Base-by-base conservation (phyloP, 2,113 vertebrate species). In the Myxocyprinus asiaticus region DNA sequence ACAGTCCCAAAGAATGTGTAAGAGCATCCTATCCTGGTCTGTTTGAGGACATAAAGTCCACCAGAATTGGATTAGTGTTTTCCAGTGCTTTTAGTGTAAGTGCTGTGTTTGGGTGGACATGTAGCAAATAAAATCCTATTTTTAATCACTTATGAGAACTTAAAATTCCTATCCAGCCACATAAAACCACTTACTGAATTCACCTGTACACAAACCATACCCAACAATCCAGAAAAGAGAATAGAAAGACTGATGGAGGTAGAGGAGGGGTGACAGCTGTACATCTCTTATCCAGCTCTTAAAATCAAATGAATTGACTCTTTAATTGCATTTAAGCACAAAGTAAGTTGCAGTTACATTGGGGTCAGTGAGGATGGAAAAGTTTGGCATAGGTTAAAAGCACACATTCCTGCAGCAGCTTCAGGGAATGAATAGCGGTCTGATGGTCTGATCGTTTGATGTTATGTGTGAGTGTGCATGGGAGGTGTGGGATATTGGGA, bases 81-180 rank as follows among this genome's bases (percentile, higher is more conserved):
- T 59, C 42, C 14, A 8, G n/a, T 72, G 53, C 74, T 76, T 76
- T 76, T 76, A 76, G 50, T 15, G 62, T 76, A 76, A 76, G 74
- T 76, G 74, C 61, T 65, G 74, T 43, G 61, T 76, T 76, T 55
- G 8, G 62, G 12, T 8, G 4, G 62, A 53, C 61, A 43, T 44
- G 33, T 44, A 66, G 48, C 62, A 76, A 76, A 76, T 76, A 76
- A 76, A 76, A 65, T 6, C 62, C 62, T 61, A 55, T 76, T 76
- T 76, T 76, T 76, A 76, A 76, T 76, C 74, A 65, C 62, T 76
- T 76, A 55, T 76, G 5, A 65, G 48, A 22, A 53, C 64, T 76
- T 76, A 11, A 51, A 76, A 76, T 76, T 76, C 74, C 50, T 44
- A 53, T 55, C 62, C 74, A 76, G 48, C 74, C 61, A 76, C 72